A percentile compares a stretch with the other conserved stretches of the same genome.
Evolutionary conservation across 2,113 vertebrate genomes (phyloP).

Genomic region (Dromiciops gliroides): DNA sequence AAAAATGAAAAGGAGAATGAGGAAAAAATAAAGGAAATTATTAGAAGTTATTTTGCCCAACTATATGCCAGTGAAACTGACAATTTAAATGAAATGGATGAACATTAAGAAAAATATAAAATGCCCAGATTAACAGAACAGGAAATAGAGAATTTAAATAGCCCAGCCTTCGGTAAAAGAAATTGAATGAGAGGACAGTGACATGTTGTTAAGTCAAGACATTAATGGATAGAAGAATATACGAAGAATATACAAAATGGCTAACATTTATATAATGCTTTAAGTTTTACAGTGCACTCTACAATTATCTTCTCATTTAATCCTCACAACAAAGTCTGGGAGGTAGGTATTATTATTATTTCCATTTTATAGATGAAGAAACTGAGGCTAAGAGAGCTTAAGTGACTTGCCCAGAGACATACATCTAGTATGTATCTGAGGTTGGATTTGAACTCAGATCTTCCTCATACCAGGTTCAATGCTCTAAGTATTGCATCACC

Average conservation of each 20-base stretch:
- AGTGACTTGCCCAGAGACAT: neutral
- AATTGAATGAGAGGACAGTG: neutral
- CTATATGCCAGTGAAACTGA: neutral
- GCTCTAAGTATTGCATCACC: neutral
- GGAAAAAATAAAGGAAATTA: neutral
- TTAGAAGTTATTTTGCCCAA: neutral
- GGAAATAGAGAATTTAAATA: neutral
- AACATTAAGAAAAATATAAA: neutral
- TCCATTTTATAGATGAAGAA: neutral
- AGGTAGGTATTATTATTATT: neutral
- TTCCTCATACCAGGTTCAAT: neutral
- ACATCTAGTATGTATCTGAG: neutral
- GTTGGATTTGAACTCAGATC: neutral
- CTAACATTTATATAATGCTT: neutral
- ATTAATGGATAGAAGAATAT: neutral
- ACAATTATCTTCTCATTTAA: neutral
- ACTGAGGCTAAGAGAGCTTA: neutral
- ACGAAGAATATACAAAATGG: neutral
- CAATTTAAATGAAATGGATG: neutral
- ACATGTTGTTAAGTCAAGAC: neutral
- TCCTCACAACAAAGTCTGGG: neutral
- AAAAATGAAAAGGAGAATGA: neutral
- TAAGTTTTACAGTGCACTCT: neutral
- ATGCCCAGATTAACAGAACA: neutral
- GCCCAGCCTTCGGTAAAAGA: neutral